Evolutionary conservation across 2,113 vertebrate species (phyloP).

Genomic region (Sinocyclocheilus rhinocerous): DNA sequence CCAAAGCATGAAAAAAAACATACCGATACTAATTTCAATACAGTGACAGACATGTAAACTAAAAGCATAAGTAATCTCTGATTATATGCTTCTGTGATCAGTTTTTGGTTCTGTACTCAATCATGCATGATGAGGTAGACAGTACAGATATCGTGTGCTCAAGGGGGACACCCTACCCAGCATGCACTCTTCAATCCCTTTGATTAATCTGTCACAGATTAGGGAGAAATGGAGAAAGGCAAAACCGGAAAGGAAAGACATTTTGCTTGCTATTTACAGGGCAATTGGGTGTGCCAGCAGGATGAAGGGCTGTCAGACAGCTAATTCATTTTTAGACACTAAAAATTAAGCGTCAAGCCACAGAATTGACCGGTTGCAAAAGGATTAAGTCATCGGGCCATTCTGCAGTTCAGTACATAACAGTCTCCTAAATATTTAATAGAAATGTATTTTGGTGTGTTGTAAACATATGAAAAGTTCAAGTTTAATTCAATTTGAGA

Average conservation of each 20-base stretch:
- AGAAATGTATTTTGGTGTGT: conserved; percentile 35
- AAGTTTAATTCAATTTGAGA: conserved; percentile 3
- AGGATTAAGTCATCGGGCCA: conserved; percentile 42
- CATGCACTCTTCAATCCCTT: conserved; percentile 7
- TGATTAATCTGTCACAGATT: conserved; percentile 39
- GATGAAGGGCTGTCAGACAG: conserved; percentile 51
- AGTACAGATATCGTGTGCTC: conserved; percentile 26
- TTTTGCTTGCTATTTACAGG: conserved; percentile 46
- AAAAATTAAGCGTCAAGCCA: conserved; percentile 48
- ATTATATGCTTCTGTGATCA: neutral
- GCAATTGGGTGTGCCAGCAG: conserved; percentile 48
- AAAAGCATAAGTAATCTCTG: neutral
- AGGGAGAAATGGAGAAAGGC: conserved; percentile 12
- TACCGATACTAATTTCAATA: neutral
- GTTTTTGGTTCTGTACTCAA: neutral
- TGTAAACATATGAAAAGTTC: conserved; percentile 12
- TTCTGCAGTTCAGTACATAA: conserved; percentile 30
- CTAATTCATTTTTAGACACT: conserved; percentile 54
- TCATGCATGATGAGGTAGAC: conserved; percentile 18
- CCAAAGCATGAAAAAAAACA: neutral
- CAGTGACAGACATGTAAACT: neutral
- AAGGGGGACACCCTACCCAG: neutral
- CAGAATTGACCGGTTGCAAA: conserved; percentile 41
- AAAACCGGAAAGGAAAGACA: conserved; percentile 39
- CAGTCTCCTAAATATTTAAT: conserved; percentile 40